Evolutionary conservation across 2,113 vertebrate species (phyloP), one percentile per base, ranked within the genome.

Genomic region (Calyptomena viridis): DNA sequence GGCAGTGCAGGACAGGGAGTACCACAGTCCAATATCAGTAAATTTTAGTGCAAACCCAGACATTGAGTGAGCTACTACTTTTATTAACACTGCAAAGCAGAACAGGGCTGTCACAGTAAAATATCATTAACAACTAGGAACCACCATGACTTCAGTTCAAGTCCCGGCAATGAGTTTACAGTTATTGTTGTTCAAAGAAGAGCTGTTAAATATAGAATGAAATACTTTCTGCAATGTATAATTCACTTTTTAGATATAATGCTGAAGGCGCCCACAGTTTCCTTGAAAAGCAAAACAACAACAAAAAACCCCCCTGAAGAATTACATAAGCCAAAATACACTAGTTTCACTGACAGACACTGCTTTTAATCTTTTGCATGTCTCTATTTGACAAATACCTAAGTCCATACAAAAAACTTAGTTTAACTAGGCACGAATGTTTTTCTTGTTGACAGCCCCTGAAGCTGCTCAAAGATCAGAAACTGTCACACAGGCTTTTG

Each of bases 191-290:
- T 86, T 95, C 92, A 95, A 84, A 92, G 91, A 90, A 79, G n/a
- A 91, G 16, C 66, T 83, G 69, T 95, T 95, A 96, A 94, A 96
- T 89, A 78, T 62, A 62, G 90, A 90, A 84, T 72, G 18, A 91
- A 86, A 80, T 89, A 66, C 62, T 88, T 87, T 93, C 90, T 96
- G 62, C 86, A 91, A 78, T 75, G 44, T 80, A 82, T 90, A 93
- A 74, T 87, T 91, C 73, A 47, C 78, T 85, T 90, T 94, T 93
- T 82, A 87, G 81, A 88, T 77, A 85, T n/a, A 87, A 37, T 33
- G 84, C 81, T 90, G 88, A 95, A 96, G 87, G 81, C 31, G 88
- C 69, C 75, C 89, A 63, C 47, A 44, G 28, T 73, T 92, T 73
- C 44, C 86, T 89, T 95, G 77, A 39, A 92, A 77, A 79, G 76